Base-by-base conservation (phyloP, 2,113 vertebrate species). In the Scomber japonicus region DNA sequence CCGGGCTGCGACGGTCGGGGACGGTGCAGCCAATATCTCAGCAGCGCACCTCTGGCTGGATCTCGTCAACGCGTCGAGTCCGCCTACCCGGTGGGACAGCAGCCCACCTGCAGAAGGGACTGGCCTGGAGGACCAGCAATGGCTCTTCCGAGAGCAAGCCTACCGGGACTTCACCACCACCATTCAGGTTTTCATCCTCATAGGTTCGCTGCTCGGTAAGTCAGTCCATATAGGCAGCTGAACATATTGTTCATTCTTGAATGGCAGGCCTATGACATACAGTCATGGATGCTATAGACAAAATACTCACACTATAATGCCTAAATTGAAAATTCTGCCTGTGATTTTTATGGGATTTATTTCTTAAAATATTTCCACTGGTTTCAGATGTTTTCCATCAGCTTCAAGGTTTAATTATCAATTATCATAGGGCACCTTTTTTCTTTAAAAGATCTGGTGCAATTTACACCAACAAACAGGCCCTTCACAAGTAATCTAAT, bases 191-290 rank as follows among this genome's bases (percentile, higher is more conserved):
- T 78, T 99, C 94, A 96, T 98, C 93, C 97, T 99, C 71, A 48
- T 98, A 1, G 97, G 96, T 31, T 97, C 97, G 4, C 89, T 99
- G 60, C 92, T 99, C 73, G 97, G 98, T 98, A 84, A 97, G 97
- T 83, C 56, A 9, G 15, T 15, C 11, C n/a, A 44, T 1, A 40
- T 1, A 40, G 35, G 35, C 35, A 9, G 5, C 19, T 1, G 2
- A 6, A 44, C 16, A 19, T 12, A 8, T 3, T 68, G 49, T 53
- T 13, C 8, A 61, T 15, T 3, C 21, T 14, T n/a, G 9, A 49
- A 59, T 65, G 1, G 31, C 48, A 73, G 56, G 35, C 35, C 35
- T 40, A 9, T 8, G 9, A 40, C 35, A 40, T 40, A 40, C 35
- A 40, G 7, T 40, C 35, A 40, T 40, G 35, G 7, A 40, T 7